A percentile compares a stretch with the other conserved stretches of the same genome.
These are phyloP conservation scores for Tupiocoris notatus DNA, from an alignment of 2,888 invertebrate species.

Conservation along the genomic window DNA sequence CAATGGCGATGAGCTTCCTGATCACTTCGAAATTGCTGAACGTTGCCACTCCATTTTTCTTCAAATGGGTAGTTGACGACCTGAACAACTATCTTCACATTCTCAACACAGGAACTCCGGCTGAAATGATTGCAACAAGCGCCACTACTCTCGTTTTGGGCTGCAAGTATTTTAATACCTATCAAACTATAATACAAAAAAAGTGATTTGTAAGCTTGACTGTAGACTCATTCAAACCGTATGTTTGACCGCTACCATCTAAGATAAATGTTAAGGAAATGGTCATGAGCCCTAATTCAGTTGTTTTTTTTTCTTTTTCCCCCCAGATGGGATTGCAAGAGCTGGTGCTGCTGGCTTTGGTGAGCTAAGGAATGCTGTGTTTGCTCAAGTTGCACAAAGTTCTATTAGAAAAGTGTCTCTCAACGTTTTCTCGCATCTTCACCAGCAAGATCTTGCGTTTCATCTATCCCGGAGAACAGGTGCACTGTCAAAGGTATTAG, in stretches of 20 bases:
- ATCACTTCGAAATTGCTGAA: conserved; percentile 83
- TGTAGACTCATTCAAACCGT: no score
- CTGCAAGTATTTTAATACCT: no score
- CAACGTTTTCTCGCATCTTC: conserved; percentile 94
- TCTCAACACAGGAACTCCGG: conserved; percentile 74
- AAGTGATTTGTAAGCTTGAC: no score
- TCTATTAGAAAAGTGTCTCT: conserved; percentile 91
- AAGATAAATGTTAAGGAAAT: no score
- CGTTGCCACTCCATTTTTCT: conserved; percentile 91
- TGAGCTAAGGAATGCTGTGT: conserved; percentile 95
- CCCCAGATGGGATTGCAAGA: conserved; percentile 89
- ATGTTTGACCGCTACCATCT: no score
- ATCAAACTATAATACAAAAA: no score
- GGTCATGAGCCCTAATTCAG: no score
- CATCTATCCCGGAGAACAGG: conserved; percentile 95
- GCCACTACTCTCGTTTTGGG: conserved; percentile 80
- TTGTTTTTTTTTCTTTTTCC: no score
- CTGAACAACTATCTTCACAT: conserved; percentile 66
- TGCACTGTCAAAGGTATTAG: conserved; percentile 77
- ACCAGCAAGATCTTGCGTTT: conserved; percentile 89
- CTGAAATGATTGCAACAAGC: conserved; percentile 74
- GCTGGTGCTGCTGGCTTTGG: conserved; percentile 89
- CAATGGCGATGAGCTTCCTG: conserved; percentile 75
- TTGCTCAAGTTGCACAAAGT: conserved; percentile 95
- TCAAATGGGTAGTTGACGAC: conserved; percentile 89